Conservation (phyloP, 2,113 vertebrate species). For the Anser brachyrhynchus region DNA sequence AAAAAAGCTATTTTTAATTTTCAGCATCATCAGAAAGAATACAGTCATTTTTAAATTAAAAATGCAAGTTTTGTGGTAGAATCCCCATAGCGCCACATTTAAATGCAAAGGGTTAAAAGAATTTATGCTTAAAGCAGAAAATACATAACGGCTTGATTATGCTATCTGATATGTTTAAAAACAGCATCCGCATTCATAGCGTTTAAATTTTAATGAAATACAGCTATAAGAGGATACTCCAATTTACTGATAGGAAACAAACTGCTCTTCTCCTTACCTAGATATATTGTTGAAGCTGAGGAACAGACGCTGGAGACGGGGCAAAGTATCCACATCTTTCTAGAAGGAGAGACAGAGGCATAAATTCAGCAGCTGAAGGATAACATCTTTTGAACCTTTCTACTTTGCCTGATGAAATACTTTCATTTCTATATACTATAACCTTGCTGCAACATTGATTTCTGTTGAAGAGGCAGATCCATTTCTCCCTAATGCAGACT, state of each 20-base stretch:
- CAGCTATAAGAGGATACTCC: background rate
- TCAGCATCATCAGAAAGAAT: background rate
- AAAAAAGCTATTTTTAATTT: background rate
- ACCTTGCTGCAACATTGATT: slow-evolving; percentile 78
- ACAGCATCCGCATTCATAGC: background rate
- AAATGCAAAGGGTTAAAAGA: background rate
- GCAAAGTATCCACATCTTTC: slow-evolving; percentile 95
- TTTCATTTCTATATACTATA: slow-evolving; percentile 59
- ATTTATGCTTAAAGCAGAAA: background rate
- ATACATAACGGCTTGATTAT: background rate
- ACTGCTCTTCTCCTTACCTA: slow-evolving; percentile 84
- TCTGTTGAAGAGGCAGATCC: slow-evolving; percentile 65
- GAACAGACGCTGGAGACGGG: slow-evolving; percentile 92
- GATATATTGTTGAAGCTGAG: slow-evolving; percentile 98
- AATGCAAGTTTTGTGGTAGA: background rate
- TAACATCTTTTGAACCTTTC: slow-evolving; percentile 1
- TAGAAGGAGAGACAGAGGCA: slow-evolving; percentile 79
- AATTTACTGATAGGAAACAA: slow-evolving; percentile 48
- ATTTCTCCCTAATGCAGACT: slow-evolving; percentile 75
- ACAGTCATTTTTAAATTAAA: background rate
- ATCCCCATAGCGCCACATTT: background rate
- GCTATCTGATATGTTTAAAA: background rate
- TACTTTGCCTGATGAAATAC: slow-evolving; percentile 31
- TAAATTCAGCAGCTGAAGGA: slow-evolving; percentile 55
- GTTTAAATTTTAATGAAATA: slow-evolving; percentile 5